Percentiles rank a stretch among this genome's conserved stretches.
Conservation (phyloP, 2,113 vertebrate genomes). For the Zapus hudsonius region DNA sequence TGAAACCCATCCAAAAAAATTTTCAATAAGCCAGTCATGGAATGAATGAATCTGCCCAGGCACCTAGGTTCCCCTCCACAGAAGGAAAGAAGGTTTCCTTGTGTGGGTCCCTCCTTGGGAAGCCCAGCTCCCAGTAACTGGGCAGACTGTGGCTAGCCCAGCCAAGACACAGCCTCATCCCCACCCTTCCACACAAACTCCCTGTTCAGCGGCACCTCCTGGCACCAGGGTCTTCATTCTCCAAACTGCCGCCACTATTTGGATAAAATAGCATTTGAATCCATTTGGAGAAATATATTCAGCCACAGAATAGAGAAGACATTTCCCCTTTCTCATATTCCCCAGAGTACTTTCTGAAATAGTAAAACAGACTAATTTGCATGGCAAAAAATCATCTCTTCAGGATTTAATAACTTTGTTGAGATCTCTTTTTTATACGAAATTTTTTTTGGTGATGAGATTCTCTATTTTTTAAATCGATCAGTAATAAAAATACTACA, state of each 20-base stretch:
- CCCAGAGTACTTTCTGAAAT: constrained; percentile 46
- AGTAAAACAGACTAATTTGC: constrained; percentile 38
- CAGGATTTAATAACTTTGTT: constrained; percentile 34
- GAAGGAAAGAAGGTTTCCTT: constrained; percentile 65
- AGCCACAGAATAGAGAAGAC: constrained; percentile 36
- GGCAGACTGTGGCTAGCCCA: background rate
- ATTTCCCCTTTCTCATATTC: background rate
- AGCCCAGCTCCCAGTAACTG: background rate
- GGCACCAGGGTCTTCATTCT: constrained; percentile 1
- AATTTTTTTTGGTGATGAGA: background rate
- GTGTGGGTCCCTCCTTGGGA: background rate
- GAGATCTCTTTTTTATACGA: background rate
- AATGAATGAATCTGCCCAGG: background rate
- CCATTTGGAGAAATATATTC: constrained; percentile 46
- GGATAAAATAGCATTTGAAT: constrained; percentile 31
- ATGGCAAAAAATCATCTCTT: constrained; percentile 13
- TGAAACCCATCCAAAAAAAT: constrained; percentile 41
- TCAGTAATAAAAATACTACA: background rate
- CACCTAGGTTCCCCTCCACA: background rate
- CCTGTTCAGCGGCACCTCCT: constrained; percentile 51
- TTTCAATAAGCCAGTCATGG: constrained; percentile 63
- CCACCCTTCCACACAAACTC: constrained; percentile 53
- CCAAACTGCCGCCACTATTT: constrained; percentile 16
- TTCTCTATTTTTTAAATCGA: constrained; percentile 7
- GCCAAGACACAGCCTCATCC: background rate